Conservation (phyloP, 2,113 vertebrate genomes). For the Pleuronectes platessa region DNA sequence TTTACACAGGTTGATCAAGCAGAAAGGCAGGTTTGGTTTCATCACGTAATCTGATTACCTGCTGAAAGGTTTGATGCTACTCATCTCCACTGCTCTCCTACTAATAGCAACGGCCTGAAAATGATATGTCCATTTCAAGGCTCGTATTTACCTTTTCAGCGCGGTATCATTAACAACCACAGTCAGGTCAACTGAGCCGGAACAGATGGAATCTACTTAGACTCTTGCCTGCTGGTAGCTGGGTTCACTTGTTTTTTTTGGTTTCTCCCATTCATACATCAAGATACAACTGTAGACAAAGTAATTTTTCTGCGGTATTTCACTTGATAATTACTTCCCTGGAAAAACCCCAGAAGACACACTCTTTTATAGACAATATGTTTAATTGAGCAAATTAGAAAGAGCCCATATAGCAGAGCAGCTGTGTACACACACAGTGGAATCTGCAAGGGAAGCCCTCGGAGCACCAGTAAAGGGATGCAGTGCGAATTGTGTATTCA, state of each 20-base stretch:
- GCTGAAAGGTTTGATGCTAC: slow-evolving; percentile 50
- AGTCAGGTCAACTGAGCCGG: slow-evolving; percentile 43
- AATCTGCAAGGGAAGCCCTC: slow-evolving; percentile 77
- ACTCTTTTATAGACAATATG: slow-evolving; percentile 81
- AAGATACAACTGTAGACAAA: slow-evolving; percentile 63
- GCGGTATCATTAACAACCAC: slow-evolving; percentile 41
- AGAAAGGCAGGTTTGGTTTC: slow-evolving; percentile 55
- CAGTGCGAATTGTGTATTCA: slow-evolving; percentile 48
- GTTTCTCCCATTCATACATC: slow-evolving; percentile 48
- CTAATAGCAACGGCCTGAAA: slow-evolving; percentile 36
- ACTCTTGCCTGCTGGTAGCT: slow-evolving; percentile 36
- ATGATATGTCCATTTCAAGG: slow-evolving; percentile 5
- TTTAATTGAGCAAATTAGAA: slow-evolving; percentile 84
- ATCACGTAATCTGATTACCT: slow-evolving; percentile 57
- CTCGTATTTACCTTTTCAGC: slow-evolving; percentile 35
- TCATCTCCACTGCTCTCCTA: slow-evolving; percentile 25
- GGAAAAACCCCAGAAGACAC: slow-evolving; percentile 79
- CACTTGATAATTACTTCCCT: slow-evolving; percentile 80
- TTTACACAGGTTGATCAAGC: slow-evolving; percentile 60
- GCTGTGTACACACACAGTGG: slow-evolving; percentile 84
- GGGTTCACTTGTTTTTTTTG: slow-evolving; percentile 25
- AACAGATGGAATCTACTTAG: slow-evolving; percentile 46
- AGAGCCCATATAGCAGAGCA: slow-evolving; percentile 74
- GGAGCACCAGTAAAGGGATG: slow-evolving; percentile 63
- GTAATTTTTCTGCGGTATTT: slow-evolving; percentile 74